Base-by-base conservation (phyloP, 1,140 invertebrate species). In the Aricia agestis region DNA sequence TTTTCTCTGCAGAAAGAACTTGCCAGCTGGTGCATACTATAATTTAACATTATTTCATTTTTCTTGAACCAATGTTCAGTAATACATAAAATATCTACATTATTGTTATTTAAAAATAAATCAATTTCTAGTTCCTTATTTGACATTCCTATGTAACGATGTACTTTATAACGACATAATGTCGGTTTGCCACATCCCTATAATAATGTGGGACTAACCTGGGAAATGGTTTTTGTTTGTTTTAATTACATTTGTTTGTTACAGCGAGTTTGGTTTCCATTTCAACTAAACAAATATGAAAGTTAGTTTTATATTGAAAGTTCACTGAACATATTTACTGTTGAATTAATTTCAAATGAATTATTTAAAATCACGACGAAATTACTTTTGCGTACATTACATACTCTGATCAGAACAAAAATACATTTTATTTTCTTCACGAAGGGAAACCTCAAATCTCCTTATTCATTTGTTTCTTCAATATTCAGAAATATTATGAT, bases 201-300 rank as follows among this genome's bases (percentile, higher is more conserved):
- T 52, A 52, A 52, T 52, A 52, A 52, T 52, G 42, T 52, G 42
- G 42, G 42, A 52, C 42, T 52, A 52, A 52, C 42, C 42, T 52
- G 42, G 42, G 42, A 52, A 52, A 52, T 52, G 42, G 42, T 52
- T 52, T 52, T 52, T 52, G 42, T 52, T 52, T 52, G 45, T 52
- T 52, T 52, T 52, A 52, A 52, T 52, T 52, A 52, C 45, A 52
- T 52, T 52, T 52, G 45, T 52, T 52, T 52, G 45, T 52, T 9
- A 52, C 45, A 52, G 45, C 6, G 45, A 52, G 45, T 52, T 15
- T 52, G 45, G 45, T 52, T 52, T 52, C 45, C 45, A 52, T 52
- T 52, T 52, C 45, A 10, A 52, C 45, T 13, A 52, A 52, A 52
- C 45, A 52, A 52, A 52, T 52, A 52, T 52, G 45, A 13, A 52